Percentiles rank a stretch among this genome's conserved stretches.
These are phyloP conservation scores for Ferrisia virgata DNA, from an alignment of 2,888 invertebrate genomes.

Conservation along the genomic window DNA sequence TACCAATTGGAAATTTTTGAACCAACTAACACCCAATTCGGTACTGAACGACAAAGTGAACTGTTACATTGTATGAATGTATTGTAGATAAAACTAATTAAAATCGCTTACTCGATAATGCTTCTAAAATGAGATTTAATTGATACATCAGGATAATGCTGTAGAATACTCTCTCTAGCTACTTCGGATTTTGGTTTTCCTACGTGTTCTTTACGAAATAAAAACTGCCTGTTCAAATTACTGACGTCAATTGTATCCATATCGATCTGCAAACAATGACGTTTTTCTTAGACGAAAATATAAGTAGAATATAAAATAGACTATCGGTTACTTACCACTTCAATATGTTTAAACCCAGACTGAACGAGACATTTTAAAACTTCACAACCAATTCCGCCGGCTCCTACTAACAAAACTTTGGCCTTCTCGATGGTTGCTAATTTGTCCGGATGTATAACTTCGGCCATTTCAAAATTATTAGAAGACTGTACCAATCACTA, in stretches of 20 bases:
- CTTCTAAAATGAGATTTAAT: constrained; percentile 91
- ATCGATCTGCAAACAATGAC: constrained; percentile 78
- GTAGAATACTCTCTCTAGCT: constrained; percentile 82
- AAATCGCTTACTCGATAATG: constrained; percentile 72
- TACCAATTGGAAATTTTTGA: constrained; percentile 85
- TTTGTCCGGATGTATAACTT: constrained; percentile 65
- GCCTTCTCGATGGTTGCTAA: constrained; percentile 66
- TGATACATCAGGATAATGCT: constrained; percentile 82
- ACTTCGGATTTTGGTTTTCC: constrained; percentile 94
- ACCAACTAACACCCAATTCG: constrained; percentile 86
- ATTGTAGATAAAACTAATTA: not conserved
- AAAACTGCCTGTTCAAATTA: constrained; percentile 96
- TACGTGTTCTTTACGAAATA: constrained; percentile 98
- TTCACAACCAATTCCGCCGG: constrained; percentile 99
- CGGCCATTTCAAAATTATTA: constrained; percentile 58
- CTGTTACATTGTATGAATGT: not conserved
- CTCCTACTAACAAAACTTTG: constrained; percentile 85
- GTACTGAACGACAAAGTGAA: constrained; percentile 61
- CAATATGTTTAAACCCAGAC: constrained; percentile 87
- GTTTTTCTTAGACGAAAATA: not conserved
- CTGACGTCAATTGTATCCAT: constrained; percentile 99
- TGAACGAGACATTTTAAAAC: constrained; percentile 94
- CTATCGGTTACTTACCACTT: constrained; percentile 71
- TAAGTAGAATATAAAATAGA: not conserved
- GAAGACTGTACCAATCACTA: not conserved